Conservation (phyloP, 2,888 invertebrate species). For the Acutogordius australiensis region DNA sequence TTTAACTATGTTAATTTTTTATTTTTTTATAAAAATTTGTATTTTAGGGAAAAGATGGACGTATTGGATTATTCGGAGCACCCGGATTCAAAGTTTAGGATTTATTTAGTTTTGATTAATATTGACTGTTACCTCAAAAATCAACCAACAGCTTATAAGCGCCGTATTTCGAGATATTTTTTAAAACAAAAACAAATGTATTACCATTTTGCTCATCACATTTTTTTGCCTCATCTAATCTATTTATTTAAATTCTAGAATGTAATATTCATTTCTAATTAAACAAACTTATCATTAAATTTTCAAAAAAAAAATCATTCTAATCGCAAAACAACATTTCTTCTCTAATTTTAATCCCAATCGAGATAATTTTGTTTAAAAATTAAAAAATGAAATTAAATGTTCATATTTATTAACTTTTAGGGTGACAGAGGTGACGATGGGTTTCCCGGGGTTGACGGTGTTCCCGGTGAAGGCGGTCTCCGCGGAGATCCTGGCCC, state of each 20-base stretch:
- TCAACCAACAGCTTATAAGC: too few relatives aligned
- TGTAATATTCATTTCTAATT: too few relatives aligned
- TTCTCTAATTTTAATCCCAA: too few relatives aligned
- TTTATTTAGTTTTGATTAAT: background rate
- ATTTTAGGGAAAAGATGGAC: conserved; percentile 16
- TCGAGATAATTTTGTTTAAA: background rate
- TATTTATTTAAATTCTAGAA: too few relatives aligned
- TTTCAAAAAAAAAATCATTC: too few relatives aligned
- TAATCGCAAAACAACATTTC: too few relatives aligned
- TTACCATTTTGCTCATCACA: background rate
- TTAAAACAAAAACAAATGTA: background rate
- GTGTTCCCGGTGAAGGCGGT: conserved; percentile 7
- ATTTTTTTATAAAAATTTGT: too few relatives aligned
- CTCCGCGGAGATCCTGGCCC: conserved; percentile 13
- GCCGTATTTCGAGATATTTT: too few relatives aligned
- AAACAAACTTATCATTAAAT: too few relatives aligned
- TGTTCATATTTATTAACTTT: conserved; percentile 10
- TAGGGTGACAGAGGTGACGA: conserved; percentile 11
- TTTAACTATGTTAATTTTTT: background rate
- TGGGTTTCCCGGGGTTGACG: conserved; percentile 13
- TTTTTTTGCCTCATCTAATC: too few relatives aligned
- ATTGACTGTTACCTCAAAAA: background rate
- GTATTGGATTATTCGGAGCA: conserved; percentile 9
- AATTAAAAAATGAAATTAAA: background rate
- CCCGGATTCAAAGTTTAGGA: conserved; percentile 4